These are phyloP conservation scores for Pristis pectinata DNA, from an alignment of 2,797 vertebrate genomes.

Conservation along the genomic window DNA sequence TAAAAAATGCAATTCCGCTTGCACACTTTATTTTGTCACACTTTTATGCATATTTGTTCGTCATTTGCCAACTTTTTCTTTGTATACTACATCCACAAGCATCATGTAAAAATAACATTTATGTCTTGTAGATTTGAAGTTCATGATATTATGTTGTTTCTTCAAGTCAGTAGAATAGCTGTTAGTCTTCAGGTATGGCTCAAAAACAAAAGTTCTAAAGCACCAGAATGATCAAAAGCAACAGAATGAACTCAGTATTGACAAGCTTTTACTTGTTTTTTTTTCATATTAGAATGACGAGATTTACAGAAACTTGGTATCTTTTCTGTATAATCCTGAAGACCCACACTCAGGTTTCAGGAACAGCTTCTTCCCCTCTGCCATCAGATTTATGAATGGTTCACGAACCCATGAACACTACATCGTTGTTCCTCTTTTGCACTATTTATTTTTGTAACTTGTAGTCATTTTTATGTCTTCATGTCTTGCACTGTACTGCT, in stretches of 20 bases:
- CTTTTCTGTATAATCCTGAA: not conserved
- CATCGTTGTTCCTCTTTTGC: no score
- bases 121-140: not conserved
- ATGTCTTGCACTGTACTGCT: no score
- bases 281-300: not conserved
- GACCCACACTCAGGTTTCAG: no score
- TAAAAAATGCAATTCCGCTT: not conserved
- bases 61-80: not conserved
- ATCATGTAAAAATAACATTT: not conserved
- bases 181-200: not conserved
- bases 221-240: not conserved
- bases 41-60: not conserved
- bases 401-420: no score
- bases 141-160: not conserved
- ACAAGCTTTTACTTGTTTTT: not conserved
- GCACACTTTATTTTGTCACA: not conserved
- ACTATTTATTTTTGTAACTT: no score
- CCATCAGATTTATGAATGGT: no score
- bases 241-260: not conserved
- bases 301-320: not conserved
- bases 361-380: no score
- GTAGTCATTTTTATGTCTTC: no score
- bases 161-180: not conserved
- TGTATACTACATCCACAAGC: not conserved
- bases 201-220: not conserved